Evolutionary conservation across 2,888 invertebrate genomes (phyloP).

Genomic region (Sinhomidia bicolor): DNA sequence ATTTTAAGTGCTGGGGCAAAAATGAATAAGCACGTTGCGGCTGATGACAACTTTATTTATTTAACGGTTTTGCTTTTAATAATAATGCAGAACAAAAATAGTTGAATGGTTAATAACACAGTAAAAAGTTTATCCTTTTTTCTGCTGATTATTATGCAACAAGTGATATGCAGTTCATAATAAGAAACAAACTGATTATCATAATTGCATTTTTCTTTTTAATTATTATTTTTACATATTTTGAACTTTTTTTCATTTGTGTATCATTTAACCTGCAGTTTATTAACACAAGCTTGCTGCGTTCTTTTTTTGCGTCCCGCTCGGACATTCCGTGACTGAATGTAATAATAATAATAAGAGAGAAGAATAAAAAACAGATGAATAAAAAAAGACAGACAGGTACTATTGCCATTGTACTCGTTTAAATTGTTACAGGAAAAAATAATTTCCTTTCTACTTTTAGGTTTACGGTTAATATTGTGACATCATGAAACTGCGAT

Average conservation of each 20-base stretch:
- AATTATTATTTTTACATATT: no score
- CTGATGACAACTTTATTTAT: no score
- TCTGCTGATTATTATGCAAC: conserved; percentile 5
- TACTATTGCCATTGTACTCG: conserved; percentile 17
- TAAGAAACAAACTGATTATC: conserved; percentile 3
- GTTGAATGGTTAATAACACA: neutral
- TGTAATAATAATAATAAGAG: conserved; percentile 46
- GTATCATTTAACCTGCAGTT: neutral
- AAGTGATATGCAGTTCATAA: neutral
- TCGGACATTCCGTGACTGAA: conserved; percentile 64
- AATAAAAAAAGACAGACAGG: conserved; percentile 11
- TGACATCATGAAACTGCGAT: conserved; percentile 30
- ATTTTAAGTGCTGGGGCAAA: neutral
- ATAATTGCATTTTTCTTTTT: conserved; percentile 4
- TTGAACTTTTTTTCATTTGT: neutral
- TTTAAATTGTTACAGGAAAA: conserved; percentile 47
- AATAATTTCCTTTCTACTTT: conserved; percentile 19
- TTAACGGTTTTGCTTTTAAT: no score
- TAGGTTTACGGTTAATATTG: conserved; percentile 26
- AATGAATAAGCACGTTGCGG: no score
- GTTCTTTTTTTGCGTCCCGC: no score
- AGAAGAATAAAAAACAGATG: no score
- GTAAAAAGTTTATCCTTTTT: neutral
- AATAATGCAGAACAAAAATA: neutral
- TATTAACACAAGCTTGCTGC: no score